Conservation (phyloP, 2,113 vertebrate species). For the Zapus hudsonius region DNA sequence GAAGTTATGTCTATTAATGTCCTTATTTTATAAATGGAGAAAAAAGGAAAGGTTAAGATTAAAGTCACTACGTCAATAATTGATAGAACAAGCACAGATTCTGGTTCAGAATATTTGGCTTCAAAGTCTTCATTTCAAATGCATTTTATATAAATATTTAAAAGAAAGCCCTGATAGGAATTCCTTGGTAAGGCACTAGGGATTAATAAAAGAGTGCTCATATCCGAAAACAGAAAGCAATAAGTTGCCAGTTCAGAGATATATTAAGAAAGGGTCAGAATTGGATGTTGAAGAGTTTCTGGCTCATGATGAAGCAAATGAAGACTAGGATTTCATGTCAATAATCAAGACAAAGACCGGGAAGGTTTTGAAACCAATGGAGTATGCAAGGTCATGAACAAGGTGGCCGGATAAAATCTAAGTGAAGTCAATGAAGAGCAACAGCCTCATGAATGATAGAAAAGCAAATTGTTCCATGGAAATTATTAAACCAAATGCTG, state of each 20-base stretch:
- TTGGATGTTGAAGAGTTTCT: neutral
- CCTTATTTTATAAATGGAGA: constrained; percentile 12
- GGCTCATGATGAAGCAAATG: neutral
- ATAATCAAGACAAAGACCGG: constrained; percentile 34
- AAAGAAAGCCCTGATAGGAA: neutral
- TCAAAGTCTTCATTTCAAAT: neutral
- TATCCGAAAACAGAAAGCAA: neutral
- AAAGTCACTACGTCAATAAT: neutral
- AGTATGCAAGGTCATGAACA: neutral
- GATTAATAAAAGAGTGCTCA: neutral
- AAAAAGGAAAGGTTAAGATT: constrained; percentile 7
- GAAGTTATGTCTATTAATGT: neutral
- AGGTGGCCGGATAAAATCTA: neutral
- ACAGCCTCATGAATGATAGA: neutral
- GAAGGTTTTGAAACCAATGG: neutral
- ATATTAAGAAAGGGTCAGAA: neutral
- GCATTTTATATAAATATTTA: neutral
- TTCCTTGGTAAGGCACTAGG: neutral
- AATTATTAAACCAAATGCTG: constrained; percentile 18
- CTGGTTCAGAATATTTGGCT: neutral
- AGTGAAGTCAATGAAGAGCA: neutral
- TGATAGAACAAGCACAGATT: neutral
- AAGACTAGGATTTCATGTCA: neutral
- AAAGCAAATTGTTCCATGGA: neutral
- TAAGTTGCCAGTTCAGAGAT: neutral